A percentile compares a stretch with the other conserved stretches of the same genome.
Evolutionary conservation across 1,140 invertebrate species (phyloP).

Genomic region (Cyclina sinensis): DNA sequence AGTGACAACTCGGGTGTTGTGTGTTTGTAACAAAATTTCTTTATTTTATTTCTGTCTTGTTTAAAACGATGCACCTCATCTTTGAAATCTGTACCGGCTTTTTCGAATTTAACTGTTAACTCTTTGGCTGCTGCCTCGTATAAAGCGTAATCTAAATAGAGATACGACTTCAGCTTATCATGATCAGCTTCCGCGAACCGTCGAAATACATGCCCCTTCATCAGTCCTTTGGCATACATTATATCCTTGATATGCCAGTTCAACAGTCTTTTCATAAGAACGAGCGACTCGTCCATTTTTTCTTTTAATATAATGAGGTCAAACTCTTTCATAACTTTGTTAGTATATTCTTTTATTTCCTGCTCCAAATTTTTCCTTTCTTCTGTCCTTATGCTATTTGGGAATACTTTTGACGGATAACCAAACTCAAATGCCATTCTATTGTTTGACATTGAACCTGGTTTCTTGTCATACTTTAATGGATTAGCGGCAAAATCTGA

Average conservation of each 20-base stretch:
- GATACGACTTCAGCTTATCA: constrained; percentile 40
- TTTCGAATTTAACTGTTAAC: constrained; percentile 53
- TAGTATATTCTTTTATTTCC: constrained; percentile 37
- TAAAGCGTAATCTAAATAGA: constrained; percentile 66
- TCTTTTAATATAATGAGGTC: constrained; percentile 88
- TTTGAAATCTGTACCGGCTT: constrained; percentile 56
- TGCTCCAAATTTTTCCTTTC: constrained; percentile 29
- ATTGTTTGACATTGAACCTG: constrained; percentile 71
- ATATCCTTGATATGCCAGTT: constrained; percentile 87
- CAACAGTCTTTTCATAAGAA: constrained; percentile 86
- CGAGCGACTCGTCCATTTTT: constrained; percentile 87
- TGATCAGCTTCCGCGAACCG: not conserved
- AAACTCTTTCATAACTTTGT: constrained; percentile 78
- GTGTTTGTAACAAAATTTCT: constrained; percentile 55
- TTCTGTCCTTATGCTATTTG: constrained; percentile 9
- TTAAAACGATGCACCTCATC: constrained; percentile 66
- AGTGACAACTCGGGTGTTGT: not conserved
- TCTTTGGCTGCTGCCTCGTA: constrained; percentile 60
- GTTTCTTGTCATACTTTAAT: constrained; percentile 57
- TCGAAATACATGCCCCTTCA: not conserved
- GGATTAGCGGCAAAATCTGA: constrained; percentile 59
- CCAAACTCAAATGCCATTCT: constrained; percentile 76
- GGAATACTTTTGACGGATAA: constrained; percentile 52
- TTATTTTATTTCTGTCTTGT: constrained; percentile 8
- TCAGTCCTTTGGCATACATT: constrained; percentile 69